Percentiles rank a stretch among this genome's conserved stretches.
phyloP scores from a whole-genome alignment of 30 jellyfish, hydroid and myxozoan species.

The Nemopilema nomurai region DNA sequence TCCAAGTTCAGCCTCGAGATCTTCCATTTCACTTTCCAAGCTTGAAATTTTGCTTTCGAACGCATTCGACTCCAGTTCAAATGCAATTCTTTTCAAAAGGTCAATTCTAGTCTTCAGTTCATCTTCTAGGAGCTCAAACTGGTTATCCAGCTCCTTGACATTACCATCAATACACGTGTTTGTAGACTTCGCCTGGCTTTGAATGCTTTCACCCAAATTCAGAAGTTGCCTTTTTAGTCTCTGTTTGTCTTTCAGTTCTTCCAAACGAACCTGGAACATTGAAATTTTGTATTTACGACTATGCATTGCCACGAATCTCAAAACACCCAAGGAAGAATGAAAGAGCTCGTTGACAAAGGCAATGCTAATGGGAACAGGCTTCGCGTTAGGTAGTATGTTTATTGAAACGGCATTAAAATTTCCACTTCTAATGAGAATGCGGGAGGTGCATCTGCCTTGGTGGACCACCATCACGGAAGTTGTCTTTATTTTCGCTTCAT shows the following conservation, averaged over 20 bases:
- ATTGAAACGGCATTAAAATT: too few species aligned
- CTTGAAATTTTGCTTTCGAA: slow-evolving; percentile 16
- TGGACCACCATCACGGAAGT: too few species aligned
- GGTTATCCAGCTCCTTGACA: background rate
- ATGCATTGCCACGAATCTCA: too few species aligned
- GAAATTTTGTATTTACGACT: too few species aligned
- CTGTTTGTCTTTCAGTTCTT: slow-evolving; percentile 7
- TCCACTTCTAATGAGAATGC: too few species aligned
- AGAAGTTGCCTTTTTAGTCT: background rate
- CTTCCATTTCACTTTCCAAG: slow-evolving; percentile 46
- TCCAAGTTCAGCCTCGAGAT: slow-evolving; percentile 39
- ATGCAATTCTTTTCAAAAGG: slow-evolving; percentile 10
- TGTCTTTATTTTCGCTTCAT: too few species aligned
- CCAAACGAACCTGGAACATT: slow-evolving; percentile 6
- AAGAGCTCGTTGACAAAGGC: too few species aligned
- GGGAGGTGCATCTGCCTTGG: too few species aligned
- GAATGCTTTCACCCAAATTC: slow-evolving; percentile 19
- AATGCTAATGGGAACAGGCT: too few species aligned
- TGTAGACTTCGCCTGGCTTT: slow-evolving; percentile 1
- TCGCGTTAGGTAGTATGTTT: too few species aligned
- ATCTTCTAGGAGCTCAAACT: slow-evolving; percentile 34
- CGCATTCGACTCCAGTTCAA: slow-evolving; percentile 29
- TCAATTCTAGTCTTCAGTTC: slow-evolving; percentile 47
- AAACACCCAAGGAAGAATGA: too few species aligned
- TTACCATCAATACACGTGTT: slow-evolving; percentile 24